These are phyloP conservation scores for Ceratosolen solmsi DNA, from an alignment of 1,140 invertebrate species.

Conservation along the genomic window DNA sequence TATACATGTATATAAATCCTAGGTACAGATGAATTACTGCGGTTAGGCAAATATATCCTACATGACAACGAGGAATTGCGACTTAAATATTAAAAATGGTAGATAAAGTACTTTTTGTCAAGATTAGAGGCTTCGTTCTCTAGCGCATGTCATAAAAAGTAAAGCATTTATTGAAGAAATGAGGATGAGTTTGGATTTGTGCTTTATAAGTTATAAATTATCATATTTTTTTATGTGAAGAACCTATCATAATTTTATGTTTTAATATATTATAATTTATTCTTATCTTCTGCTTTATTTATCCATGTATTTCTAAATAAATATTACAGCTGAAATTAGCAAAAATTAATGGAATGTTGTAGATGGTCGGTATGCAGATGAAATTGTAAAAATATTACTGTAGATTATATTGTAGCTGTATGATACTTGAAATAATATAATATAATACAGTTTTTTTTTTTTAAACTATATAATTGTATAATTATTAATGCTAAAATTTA, in stretches of 20 bases:
- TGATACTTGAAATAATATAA: no score
- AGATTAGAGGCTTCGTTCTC: background rate
- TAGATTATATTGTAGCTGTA: no score
- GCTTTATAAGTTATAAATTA: background rate
- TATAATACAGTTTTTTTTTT: no score
- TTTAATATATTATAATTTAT: background rate
- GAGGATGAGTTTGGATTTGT: background rate
- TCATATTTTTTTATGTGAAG: background rate
- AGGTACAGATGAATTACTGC: background rate
- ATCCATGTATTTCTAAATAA: no score
- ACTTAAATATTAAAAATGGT: slow-evolving; percentile 5
- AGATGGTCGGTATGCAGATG: no score
- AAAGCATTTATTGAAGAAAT: background rate
- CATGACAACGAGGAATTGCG: background rate
- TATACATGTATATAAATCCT: background rate
- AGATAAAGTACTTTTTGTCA: background rate
- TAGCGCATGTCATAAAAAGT: background rate
- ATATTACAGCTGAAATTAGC: no score
- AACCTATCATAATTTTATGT: background rate
- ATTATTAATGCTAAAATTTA: no score
- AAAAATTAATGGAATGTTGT: no score
- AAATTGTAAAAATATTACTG: no score
- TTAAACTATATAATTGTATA: no score
- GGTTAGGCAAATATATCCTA: background rate
- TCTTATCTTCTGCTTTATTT: no score